These are phyloP conservation scores for Borostomias antarcticus DNA, from an alignment of 2,797 vertebrate genomes.

Conservation along the genomic window DNA sequence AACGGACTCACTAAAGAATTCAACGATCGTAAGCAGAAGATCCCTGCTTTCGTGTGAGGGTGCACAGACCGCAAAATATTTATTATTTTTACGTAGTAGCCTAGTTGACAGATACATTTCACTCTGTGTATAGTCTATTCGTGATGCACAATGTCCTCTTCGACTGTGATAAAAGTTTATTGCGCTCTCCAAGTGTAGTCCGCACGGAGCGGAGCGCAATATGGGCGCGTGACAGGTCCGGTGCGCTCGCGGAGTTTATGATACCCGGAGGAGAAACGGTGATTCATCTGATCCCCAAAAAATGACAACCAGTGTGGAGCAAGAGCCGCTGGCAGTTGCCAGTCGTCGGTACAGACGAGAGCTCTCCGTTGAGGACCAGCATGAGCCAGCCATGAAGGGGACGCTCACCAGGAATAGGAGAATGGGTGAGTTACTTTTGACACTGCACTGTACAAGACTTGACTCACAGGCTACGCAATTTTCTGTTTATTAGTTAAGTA, in stretches of 20 bases:
- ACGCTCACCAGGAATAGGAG: conserved; percentile 1
- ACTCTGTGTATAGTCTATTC: neutral
- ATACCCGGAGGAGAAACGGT: neutral
- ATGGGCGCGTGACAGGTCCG: neutral
- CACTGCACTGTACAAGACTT: too few species aligned
- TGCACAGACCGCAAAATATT: too few species aligned
- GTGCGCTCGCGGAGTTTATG: neutral
- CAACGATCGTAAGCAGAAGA: too few species aligned
- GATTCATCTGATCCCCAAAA: neutral
- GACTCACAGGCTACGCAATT: too few species aligned
- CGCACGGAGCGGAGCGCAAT: neutral
- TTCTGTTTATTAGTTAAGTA: too few species aligned
- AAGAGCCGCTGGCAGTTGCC: neutral
- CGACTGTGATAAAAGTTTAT: neutral
- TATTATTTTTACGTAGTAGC: too few species aligned
- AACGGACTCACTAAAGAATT: neutral
- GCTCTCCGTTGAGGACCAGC: neutral
- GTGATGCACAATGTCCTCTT: neutral
- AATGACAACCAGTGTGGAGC: conserved; percentile 26
- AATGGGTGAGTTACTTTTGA: conserved; percentile 26
- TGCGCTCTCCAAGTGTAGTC: neutral
- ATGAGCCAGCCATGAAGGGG: neutral
- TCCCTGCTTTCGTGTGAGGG: too few species aligned
- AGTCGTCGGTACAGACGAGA: conserved; percentile 4
- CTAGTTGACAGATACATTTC: too few species aligned